A percentile compares a stretch with the other conserved stretches of the same genome.
phyloP scores from a whole-genome alignment of 2,888 invertebrate species.

The Philhelius pedissequus region DNA sequence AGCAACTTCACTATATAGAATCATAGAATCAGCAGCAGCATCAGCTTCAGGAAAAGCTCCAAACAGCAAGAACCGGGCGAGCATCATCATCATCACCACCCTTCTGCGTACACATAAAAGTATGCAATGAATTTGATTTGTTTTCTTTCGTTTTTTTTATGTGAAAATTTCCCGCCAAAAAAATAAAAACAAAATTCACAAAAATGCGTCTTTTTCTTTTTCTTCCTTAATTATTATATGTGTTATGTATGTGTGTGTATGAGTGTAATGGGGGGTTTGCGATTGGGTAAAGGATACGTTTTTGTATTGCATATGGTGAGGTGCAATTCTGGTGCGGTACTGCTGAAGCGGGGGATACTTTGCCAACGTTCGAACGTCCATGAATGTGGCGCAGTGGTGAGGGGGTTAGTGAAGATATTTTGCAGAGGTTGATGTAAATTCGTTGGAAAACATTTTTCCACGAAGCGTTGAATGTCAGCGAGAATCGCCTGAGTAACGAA shows the following conservation, averaged over 20 bases:
- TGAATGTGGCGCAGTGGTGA: neutral
- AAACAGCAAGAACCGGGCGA: too few relatives aligned
- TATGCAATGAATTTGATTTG: conserved; percentile 62
- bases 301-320: conserved; percentile 28
- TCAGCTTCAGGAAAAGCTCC: neutral
- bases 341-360: conserved; percentile 45
- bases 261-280: neutral
- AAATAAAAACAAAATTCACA: conserved; percentile 48
- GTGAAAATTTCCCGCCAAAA: conserved; percentile 55
- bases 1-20: neutral
- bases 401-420: neutral
- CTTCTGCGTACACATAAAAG: conserved; percentile 22
- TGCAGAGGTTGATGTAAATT: conserved; percentile 4
- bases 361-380: conserved; percentile 15
- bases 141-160: conserved; percentile 34
- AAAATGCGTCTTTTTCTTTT: conserved; percentile 68
- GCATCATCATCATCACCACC: conserved; percentile 14
- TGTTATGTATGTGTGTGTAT: too few relatives aligned
- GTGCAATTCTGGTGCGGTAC: conserved; percentile 36
- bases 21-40: neutral
- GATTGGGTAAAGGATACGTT: neutral
- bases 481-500: conserved; percentile 20
- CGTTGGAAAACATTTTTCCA: conserved; percentile 35
- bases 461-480: conserved; percentile 41
- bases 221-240: conserved; percentile 52